Conservation (phyloP, 2,888 invertebrate genomes). For the Drosophila prostipennis region DNA sequence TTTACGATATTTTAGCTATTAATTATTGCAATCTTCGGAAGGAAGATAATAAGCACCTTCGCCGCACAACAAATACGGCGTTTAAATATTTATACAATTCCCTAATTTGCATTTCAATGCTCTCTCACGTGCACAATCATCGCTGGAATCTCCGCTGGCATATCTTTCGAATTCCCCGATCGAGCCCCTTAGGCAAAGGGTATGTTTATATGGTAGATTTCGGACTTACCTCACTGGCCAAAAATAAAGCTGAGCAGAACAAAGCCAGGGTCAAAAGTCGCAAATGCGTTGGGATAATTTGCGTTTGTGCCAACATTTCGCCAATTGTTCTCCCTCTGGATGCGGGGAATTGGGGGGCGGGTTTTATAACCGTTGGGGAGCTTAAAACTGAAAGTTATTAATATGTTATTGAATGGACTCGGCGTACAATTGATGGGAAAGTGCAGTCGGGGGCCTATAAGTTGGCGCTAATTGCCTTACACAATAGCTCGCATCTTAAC, state of each 20-base stretch:
- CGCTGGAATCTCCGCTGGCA: conserved; percentile 35
- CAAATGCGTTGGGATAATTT: conserved; percentile 45
- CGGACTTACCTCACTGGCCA: conserved; percentile 67
- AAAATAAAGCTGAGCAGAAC: conserved; percentile 65
- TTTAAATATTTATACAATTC: conserved; percentile 57
- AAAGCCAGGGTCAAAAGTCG: conserved; percentile 59
- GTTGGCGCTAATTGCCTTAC: conserved; percentile 59
- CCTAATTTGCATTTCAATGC: conserved; percentile 67
- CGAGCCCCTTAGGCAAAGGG: conserved; percentile 24
- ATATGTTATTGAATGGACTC: conserved; percentile 42
- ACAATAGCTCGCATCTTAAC: conserved; percentile 28
- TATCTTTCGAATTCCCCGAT: conserved; percentile 27
- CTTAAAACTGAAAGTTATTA: conserved; percentile 62
- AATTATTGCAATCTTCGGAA: conserved; percentile 51
- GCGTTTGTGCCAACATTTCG: conserved; percentile 48
- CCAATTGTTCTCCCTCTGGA: conserved; percentile 24
- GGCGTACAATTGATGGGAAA: conserved; percentile 42
- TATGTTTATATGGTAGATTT: conserved; percentile 6
- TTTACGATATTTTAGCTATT: conserved; percentile 46
- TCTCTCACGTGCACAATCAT: conserved; percentile 49
- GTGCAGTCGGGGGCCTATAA: conserved; percentile 37
- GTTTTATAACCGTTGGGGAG: background rate
- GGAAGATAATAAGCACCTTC: conserved; percentile 50
- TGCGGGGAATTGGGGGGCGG: conserved; percentile 10
- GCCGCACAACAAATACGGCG: conserved; percentile 22